These are phyloP conservation scores for western clawed frog (Xenopus tropicalis) DNA, from an alignment of 2,113 vertebrate genomes.

Conservation along the genomic window UCB_Xtro_10.0 CM004448.2:99880501-99881000, in stretches of 20 bases:
- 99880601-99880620: conserved; percentile 67
- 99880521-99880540: conserved; percentile 86
- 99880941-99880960: conserved; percentile 90
- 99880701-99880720: conserved; percentile 80
- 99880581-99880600: conserved; percentile 76
- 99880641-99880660: conserved; percentile 86
- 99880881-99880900: conserved; percentile 84
- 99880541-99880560: conserved; percentile 80
- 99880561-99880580: conserved; percentile 74
- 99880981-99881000: conserved; percentile 86
- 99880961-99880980: conserved; percentile 92
- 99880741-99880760: conserved; percentile 85
- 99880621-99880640: conserved; percentile 74
- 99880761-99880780: conserved; percentile 84
- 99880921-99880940: conserved; percentile 89
- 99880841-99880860: conserved; percentile 82
- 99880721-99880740: conserved; percentile 71
- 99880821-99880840: conserved; percentile 81
- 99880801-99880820: conserved; percentile 85
- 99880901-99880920: conserved; percentile 84
- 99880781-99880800: conserved; percentile 80
- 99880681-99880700: conserved; percentile 77
- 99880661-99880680: conserved; percentile 83
- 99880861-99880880: conserved; percentile 92
- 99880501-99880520: conserved; percentile 77